Percentiles rank a stretch among this genome's conserved stretches.
phyloP scores from a whole-genome alignment of 1,140 invertebrate species.

The Drosophila bipectinata region DNA sequence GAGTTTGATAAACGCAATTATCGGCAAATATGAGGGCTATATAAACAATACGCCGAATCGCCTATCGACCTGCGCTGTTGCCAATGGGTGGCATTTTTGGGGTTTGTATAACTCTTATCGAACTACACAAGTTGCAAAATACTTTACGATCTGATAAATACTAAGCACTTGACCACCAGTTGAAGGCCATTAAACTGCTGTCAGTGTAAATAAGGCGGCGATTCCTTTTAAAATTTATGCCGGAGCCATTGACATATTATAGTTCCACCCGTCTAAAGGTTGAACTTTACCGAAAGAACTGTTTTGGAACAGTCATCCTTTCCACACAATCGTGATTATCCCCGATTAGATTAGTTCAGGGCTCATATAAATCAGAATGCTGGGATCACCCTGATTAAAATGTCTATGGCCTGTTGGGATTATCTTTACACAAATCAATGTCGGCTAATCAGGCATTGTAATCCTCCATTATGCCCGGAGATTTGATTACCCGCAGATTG shows the following conservation, averaged over 20 bases:
- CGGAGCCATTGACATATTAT: conserved; percentile 9
- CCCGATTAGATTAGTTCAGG: conserved; percentile 26
- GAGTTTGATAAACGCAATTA: conserved; percentile 29
- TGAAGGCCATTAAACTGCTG: conserved; percentile 28
- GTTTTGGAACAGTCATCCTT: conserved; percentile 18
- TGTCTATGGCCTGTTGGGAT: conserved; percentile 23
- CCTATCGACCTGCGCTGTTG: conserved; percentile 31
- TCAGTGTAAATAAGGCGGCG: conserved; percentile 22
- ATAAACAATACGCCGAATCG: conserved; percentile 32
- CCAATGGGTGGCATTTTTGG: conserved; percentile 30
- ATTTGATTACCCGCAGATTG: conserved; percentile 24
- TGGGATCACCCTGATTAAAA: conserved; percentile 42
- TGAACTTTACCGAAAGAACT: conserved; percentile 5
- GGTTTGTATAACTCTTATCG: conserved; percentile 37
- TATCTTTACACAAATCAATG: conserved; percentile 37
- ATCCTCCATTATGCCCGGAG: conserved; percentile 6
- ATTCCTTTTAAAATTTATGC: conserved; percentile 55
- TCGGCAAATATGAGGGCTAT: conserved; percentile 37
- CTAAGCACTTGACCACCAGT: conserved; percentile 40
- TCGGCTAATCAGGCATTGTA: conserved; percentile 27
- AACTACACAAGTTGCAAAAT: conserved; percentile 33
- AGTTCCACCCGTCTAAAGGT: conserved; percentile 33
- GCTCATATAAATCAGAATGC: conserved; percentile 40
- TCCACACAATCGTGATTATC: conserved; percentile 22
- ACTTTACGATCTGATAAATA: conserved; percentile 49